Evolutionary conservation across 2,113 vertebrate species (phyloP), one percentile per base, ranked within the genome.

Genomic region (Rallus limicola): DNA sequence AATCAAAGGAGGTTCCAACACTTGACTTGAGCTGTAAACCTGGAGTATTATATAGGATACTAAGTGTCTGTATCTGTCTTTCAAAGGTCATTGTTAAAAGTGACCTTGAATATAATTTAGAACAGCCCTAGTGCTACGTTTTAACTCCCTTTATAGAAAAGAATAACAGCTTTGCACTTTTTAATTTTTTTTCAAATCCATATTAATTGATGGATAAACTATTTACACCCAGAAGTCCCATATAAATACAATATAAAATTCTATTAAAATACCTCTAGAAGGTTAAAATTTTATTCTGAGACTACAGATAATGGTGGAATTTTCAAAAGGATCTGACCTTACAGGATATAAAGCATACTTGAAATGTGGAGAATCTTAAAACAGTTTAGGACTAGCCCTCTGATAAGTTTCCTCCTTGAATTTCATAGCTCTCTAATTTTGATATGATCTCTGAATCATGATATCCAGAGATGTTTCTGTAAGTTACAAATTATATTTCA

Each of bases 91-190:
- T 28, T 56, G 8, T 50, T 81, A 64, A 70, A 91, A 50, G 28
- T 88, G 56, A 67, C 80, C 19, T 86, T 92, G 36, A 80, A 92
- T 92, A 71, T 62, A 71, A 74, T 83, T 90, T 50, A 91, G 42
- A 87, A 65, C 20, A 87, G 59, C 36, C 40, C 18, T 55, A 71
- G 59, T 63, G 26, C 29, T 46, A 31, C 46, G 19, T 9, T 74
- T 74, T 67, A 74, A 7, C 78, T 82, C 55, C 8, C 24, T 69
- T 20, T 84, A 69, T 21, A 70, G 86, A 89, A 90, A 81, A 84
- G 6, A 31, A 13, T 33, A 62, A 36, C 29, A 52, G 24, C 50
- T 56, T 71, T 60, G n/a, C 29, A 59, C 17, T 79, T 87, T 64
- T 62, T 16, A 2, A 1, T 2, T 12, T 65, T 25, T 86, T 44